phyloP scores from a whole-genome alignment of 2,113 vertebrate genomes.

The Jacana jacana region DNA sequence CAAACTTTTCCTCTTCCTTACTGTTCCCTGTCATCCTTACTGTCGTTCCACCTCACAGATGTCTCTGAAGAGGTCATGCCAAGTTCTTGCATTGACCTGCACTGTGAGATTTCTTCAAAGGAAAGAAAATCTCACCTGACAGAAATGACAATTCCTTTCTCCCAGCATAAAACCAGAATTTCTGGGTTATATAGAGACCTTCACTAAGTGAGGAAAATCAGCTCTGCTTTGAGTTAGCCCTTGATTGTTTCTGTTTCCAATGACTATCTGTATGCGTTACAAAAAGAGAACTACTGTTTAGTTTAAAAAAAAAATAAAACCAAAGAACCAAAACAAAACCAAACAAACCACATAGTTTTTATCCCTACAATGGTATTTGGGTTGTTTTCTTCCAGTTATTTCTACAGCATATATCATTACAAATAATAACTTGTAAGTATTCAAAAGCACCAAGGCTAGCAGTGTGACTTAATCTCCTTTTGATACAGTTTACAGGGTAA shows the following conservation, averaged over 20 bases:
- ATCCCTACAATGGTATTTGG: neutral
- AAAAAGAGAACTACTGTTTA: neutral
- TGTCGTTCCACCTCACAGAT: neutral
- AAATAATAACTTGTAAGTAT: neutral
- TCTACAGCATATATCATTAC: neutral
- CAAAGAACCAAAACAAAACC: too few species aligned
- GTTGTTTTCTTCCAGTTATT: neutral
- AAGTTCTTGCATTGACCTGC: neutral
- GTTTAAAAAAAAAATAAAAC: too few species aligned
- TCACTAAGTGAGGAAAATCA: neutral
- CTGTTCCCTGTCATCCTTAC: rapidly evolving
- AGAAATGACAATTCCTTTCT: neutral
- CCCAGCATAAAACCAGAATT: neutral
- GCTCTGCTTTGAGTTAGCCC: neutral
- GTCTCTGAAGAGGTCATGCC: neutral
- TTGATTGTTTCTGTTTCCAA: neutral
- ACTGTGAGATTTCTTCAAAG: neutral
- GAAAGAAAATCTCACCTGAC: neutral
- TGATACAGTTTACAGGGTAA: neutral
- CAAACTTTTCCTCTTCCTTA: neutral
- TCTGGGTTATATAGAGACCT: neutral
- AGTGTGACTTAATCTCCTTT: neutral
- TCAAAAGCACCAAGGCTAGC: neutral
- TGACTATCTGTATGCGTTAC: neutral
- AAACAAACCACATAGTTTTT: neutral